Evolutionary conservation across 1,140 invertebrate species (phyloP).

Genomic region (Camponotus floridanus): DNA sequence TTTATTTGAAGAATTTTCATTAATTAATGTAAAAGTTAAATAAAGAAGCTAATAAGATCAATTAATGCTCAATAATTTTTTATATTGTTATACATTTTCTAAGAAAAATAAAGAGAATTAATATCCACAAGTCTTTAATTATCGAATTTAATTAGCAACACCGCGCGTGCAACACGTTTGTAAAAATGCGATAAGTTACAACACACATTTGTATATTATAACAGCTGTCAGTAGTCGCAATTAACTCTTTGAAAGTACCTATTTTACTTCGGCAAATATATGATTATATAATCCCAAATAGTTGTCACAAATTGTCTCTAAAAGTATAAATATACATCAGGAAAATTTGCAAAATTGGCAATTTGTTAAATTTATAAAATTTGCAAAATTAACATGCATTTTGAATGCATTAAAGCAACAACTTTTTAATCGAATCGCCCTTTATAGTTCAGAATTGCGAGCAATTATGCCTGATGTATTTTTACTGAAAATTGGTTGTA

Average conservation of each 20-base stretch:
- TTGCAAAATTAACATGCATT: too few relatives aligned
- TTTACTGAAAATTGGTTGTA: neutral
- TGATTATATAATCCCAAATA: constrained; percentile 16
- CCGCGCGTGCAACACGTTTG: neutral
- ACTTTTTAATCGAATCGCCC: neutral
- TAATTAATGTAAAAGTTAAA: neutral
- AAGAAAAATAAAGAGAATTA: neutral
- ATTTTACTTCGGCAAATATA: neutral
- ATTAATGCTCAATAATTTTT: neutral
- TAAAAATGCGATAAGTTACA: neutral
- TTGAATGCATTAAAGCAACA: neutral
- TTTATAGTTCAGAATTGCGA: neutral
- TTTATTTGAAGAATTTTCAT: neutral
- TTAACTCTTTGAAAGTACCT: constrained; percentile 27
- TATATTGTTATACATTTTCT: neutral
- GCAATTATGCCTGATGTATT: constrained; percentile 33
- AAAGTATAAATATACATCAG: constrained; percentile 1
- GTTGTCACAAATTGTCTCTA: neutral
- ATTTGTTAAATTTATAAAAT: too few relatives aligned
- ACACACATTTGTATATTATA: neutral
- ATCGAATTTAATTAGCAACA: constrained; percentile 23
- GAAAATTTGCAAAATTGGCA: neutral
- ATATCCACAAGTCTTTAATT: neutral
- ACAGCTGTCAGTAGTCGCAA: constrained; percentile 11
- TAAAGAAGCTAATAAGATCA: neutral